Evolutionary conservation across 2,113 vertebrate species (phyloP), one percentile per base, ranked within the genome.

Genomic region (Melierax canorus): DNA sequence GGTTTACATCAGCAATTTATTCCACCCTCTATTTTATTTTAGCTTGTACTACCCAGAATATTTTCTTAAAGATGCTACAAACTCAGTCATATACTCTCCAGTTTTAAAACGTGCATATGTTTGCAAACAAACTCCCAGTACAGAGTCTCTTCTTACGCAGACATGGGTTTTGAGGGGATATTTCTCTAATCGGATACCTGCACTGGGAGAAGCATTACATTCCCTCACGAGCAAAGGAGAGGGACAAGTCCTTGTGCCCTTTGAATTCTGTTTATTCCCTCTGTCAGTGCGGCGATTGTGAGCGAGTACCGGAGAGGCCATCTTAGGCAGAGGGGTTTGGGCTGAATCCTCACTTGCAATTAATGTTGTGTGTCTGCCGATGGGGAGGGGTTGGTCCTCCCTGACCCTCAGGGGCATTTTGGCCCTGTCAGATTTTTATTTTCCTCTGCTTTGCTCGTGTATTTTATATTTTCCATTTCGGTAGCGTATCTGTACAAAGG

Each of bases 61-160:
- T 95, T 83, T 62, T 73, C 93, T 86, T 43, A 55, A 66, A 51
- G 71, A 46, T 10, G 59, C 32, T 56, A 58, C 59, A 50, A 88
- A 71, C 77, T 92, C 82, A 7, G 58, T 39, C 34, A 8, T 12
- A 26, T 10, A 41, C 85, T 69, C 60, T 2, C 53, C 36, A 10
- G 36, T 32, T 73, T 55, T 32, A 36, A 86, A 67, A n/a, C 2
- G 6, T 45, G 71, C 21, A 0, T 39, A 12, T 95, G 88, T 97
- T 97, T 93, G 96, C 94, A 93, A 93, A 94, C 95, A 96, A 92
- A 90, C 88, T 90, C 82, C n/a, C 12, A 2, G 71, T 10, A 39
- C 6, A 3, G 66, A 82, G 53, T 39, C 17, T 50, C 38, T 46
- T 68, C 78, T 62, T 64, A 24, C 2, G 2, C 82, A 51, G 78